phyloP scores from a whole-genome alignment of 2,888 invertebrate genomes.

The Allacma fusca region DNA sequence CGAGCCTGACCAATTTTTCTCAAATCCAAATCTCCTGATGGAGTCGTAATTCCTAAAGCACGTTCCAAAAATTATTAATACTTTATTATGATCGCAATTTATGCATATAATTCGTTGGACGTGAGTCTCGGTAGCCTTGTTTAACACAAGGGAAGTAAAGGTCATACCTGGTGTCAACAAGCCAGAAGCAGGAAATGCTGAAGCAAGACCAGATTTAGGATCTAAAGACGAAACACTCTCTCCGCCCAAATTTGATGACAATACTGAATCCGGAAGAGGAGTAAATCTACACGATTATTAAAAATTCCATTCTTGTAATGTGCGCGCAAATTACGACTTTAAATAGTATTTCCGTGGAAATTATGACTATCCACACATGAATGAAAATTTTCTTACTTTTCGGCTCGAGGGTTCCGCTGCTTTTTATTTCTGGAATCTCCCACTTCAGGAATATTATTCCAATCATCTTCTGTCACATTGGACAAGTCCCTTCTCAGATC shows the following conservation, averaged over 20 bases:
- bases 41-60: slow-evolving; percentile 65
- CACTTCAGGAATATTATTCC: slow-evolving; percentile 97
- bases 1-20: slow-evolving; percentile 98
- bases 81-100: too few relatives aligned
- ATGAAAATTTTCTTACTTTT: slow-evolving; percentile 76
- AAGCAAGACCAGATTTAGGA: slow-evolving; percentile 83
- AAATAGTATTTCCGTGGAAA: neutral
- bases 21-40: slow-evolving; percentile 86
- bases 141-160: too few relatives aligned
- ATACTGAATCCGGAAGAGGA: slow-evolving; percentile 94
- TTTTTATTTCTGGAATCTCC: slow-evolving; percentile 98
- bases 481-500: slow-evolving; percentile 90
- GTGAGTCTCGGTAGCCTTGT: too few relatives aligned
- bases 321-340: too few relatives aligned
- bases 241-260: slow-evolving; percentile 85
- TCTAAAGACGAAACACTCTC: slow-evolving; percentile 82
- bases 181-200: slow-evolving; percentile 72
- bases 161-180: slow-evolving; percentile 82
- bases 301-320: too few relatives aligned
- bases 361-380: too few relatives aligned
- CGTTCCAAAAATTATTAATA: too few relatives aligned
- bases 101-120: too few relatives aligned
- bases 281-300: slow-evolving; percentile 75
- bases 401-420: slow-evolving; percentile 91
- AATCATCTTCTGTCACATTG: slow-evolving; percentile 88